These are phyloP conservation scores for Anthonomus grandis DNA, from an alignment of 1,140 invertebrate species.

Conservation along the genomic window DNA sequence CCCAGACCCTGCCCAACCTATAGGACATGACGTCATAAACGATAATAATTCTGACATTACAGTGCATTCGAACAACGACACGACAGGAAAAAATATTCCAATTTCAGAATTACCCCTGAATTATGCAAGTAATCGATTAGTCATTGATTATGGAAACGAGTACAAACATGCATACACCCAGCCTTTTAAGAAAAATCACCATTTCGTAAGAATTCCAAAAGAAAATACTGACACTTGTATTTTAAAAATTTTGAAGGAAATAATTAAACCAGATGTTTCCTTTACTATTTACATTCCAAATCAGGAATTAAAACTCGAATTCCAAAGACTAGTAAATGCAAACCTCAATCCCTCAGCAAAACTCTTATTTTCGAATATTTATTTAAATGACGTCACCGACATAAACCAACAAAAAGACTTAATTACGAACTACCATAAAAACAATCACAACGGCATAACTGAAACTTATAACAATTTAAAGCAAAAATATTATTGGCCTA, in stretches of 20 bases:
- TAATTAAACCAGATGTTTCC: constrained; percentile 5
- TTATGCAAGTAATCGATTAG: constrained; percentile 7
- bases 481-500: too few relatives aligned
- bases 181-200: constrained; percentile 14
- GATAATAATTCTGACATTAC: constrained; percentile 8
- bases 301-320: constrained; percentile 10
- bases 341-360: neutral
- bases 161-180: neutral
- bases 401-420: too few relatives aligned
- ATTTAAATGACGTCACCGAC: too few relatives aligned
- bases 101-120: constrained; percentile 11
- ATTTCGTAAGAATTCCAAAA: constrained; percentile 2
- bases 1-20: too few relatives aligned
- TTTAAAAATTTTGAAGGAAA: constrained; percentile 1
- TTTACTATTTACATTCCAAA: constrained; percentile 15
- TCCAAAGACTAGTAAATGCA: constrained; percentile 6
- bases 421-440: too few relatives aligned
- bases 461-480: too few relatives aligned
- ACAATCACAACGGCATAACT: too few relatives aligned
- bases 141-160: constrained; percentile 7
- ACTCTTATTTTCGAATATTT: constrained; percentile 11
- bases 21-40: too few relatives aligned
- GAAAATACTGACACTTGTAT: neutral
- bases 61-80: constrained; percentile 9
- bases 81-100: constrained; percentile 7